These are phyloP conservation scores for Semicossyphus pulcher DNA, from an alignment of 2,113 vertebrate species.

Conservation along the genomic window DNA sequence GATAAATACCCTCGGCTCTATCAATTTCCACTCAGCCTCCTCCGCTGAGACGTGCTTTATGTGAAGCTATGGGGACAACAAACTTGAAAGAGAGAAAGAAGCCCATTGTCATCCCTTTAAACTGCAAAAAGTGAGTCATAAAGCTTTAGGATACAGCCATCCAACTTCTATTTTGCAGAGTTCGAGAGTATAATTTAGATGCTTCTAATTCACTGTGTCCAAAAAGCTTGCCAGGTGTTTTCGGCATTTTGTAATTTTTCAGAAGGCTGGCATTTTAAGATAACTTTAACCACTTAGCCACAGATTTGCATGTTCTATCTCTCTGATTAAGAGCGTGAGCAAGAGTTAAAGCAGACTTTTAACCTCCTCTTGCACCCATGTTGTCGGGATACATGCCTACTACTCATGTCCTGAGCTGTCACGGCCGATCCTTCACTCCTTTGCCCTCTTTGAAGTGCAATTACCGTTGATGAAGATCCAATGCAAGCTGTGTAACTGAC, in stretches of 20 bases:
- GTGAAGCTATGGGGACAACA: constrained; percentile 41
- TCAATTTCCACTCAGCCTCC: constrained; percentile 56
- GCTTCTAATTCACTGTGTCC: constrained; percentile 46
- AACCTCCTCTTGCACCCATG: neutral
- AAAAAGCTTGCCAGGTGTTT: constrained; percentile 39
- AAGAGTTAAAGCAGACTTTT: constrained; percentile 55
- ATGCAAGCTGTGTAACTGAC: constrained; percentile 57
- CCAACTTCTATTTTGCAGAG: constrained; percentile 16
- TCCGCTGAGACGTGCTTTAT: constrained; percentile 64
- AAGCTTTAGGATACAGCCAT: constrained; percentile 28
- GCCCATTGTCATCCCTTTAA: constrained; percentile 41
- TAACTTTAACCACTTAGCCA: constrained; percentile 34
- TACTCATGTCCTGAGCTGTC: constrained; percentile 54
- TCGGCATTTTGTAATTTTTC: constrained; percentile 35
- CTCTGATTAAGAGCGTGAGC: constrained; percentile 31
- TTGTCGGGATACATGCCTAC: constrained; percentile 41
- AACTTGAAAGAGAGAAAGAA: constrained; percentile 39
- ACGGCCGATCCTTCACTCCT: constrained; percentile 48
- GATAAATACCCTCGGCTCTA: constrained; percentile 59
- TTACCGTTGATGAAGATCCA: constrained; percentile 66
- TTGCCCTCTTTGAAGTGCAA: constrained; percentile 62
- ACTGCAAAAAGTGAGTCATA: constrained; percentile 32
- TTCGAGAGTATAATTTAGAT: constrained; percentile 27
- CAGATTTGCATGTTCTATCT: constrained; percentile 33
- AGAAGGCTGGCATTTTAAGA: constrained; percentile 47